Evolutionary conservation across 2,888 invertebrate genomes (phyloP), one percentile per base, ranked within the genome.

Genomic region (Nycteola revayana): DNA sequence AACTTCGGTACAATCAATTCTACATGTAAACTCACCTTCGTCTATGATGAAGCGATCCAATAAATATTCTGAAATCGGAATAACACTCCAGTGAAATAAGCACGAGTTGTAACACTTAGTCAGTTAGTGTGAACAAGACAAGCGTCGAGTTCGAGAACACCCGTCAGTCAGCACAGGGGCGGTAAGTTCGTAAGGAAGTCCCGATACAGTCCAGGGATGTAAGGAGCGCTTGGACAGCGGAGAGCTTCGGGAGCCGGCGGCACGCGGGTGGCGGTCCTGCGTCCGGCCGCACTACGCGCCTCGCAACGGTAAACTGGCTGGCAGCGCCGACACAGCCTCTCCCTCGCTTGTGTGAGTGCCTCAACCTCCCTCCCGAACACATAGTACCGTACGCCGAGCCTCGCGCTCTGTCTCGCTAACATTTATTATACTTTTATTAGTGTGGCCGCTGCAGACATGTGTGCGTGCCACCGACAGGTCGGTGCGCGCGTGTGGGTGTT

Each of bases 281-380:
- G 82, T 82, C 83, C 86, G 84, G 84, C 87, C 87, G 86, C 86
- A 83, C 86, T 71, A 81, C 84, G 87, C 88, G 88, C 88, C 87
- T 83, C 79, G 78, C 88, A 88, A 88, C 88, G 88, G 88, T 88
- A 88, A 88, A 88, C 88, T 88, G 86, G 76, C 83, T 74, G 72
- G 68, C 76, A 75, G 75, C 75, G 74, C 71, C 74, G 66, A 76
- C 83, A 75, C 86, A 83, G 82, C 83, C 85, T 84, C 86, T 83
- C 77, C 79, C 75, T 76, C 78, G 81, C 81, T 72, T 75, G 82
- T 83, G 76, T 70, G 84, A 81, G 84, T 84, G 85, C 84, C 81
- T 81, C 72, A 83, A 83, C 85, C 86, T 86, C 87, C 87, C 85
- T 85, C 87, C 70, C 83, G 76, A 84, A 78, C 85, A 81, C 82